Base-by-base conservation (phyloP, 2,888 invertebrate species). In the Drosophila kambysellisi region DNA sequence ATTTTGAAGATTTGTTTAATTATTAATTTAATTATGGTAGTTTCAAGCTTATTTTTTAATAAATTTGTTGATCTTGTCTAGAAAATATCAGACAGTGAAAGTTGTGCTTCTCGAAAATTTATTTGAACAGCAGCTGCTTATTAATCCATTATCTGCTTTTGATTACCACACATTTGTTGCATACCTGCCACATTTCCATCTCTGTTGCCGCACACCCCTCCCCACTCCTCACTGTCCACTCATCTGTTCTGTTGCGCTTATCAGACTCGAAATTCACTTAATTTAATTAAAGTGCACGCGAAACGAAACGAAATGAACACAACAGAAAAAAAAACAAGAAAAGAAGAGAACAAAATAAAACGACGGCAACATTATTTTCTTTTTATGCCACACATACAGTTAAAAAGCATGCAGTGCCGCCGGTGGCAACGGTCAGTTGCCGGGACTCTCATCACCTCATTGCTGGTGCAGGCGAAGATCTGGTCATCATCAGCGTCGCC, bases 201-300 rank as follows among this genome's bases (percentile, higher is more conserved):
- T 33, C 25, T 30, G 9, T 52, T 25, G 29, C 37, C 59, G 20
- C 58, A 15, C 39, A 32, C 41, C 41, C 33, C 1, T 25, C 4
- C 39, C 46, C 29, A 35, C 39, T 33, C 54, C 51, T 51, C 11
- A n/a, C 37, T 11, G 7, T 7, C 37, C 46, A 57, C 25, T 64
- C 57, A 54, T n/a, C 83, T 54, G 53, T 70, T 70, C 69, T 60
- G 76, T 72, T 32, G 46, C 70, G 76, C 73, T 87, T 88, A 82
- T 87, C 85, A 76, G 82, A 68, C 64, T 57, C 82, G 72, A 78
- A 84, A 81, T 81, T 67, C 88, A 88, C 88, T 85, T 88, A 85
- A 85, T 85, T 88, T 85, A 85, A 85, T 88, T 88, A 88, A 88
- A 88, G 81, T 70, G 61, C 74, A 73, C 64, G 41, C 52, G 52